These are phyloP conservation scores for Argynnis bischoffii DNA, from an alignment of 2,888 invertebrate species.

Conservation along the genomic window DNA sequence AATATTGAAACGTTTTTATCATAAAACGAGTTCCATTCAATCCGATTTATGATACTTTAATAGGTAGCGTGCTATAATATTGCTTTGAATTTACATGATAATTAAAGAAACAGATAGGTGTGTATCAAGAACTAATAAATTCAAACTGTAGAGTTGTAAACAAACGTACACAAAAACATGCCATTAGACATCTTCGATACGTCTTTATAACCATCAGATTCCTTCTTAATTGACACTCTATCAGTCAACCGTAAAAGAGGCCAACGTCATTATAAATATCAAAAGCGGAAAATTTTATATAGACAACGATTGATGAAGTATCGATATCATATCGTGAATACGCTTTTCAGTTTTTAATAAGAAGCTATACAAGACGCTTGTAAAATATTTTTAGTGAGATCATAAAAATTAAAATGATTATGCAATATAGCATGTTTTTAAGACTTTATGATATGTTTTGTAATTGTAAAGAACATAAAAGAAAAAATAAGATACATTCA, in stretches of 20 bases:
- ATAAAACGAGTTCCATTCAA: constrained; percentile 29
- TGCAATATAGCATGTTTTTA: constrained; percentile 1
- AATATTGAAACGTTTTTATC: constrained; percentile 21
- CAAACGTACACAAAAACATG: constrained; percentile 31
- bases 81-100: constrained; percentile 38
- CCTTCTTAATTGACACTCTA: constrained; percentile 43
- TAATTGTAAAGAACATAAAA: constrained; percentile 12
- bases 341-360: constrained; percentile 14
- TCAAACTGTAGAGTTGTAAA: constrained; percentile 29
- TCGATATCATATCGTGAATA: constrained; percentile 19
- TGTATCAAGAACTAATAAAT: constrained; percentile 34
- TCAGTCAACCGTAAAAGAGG: constrained; percentile 38
- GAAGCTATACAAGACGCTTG: constrained; percentile 6
- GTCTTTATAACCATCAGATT: constrained; percentile 42
- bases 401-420: constrained; percentile 22
- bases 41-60: constrained; percentile 35
- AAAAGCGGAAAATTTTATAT: constrained; percentile 37
- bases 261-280: constrained; percentile 38
- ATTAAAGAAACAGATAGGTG: constrained; percentile 34
- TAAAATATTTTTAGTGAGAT: constrained; percentile 25
- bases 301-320: constrained; percentile 36
- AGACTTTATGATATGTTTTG: constrained; percentile 15
- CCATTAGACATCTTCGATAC: constrained; percentile 34
- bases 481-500: constrained; percentile 6
- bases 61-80: constrained; percentile 31